Evolutionary conservation across 2,113 vertebrate genomes (phyloP).

Genomic region (Phalacrocorax brasilianus): DNA sequence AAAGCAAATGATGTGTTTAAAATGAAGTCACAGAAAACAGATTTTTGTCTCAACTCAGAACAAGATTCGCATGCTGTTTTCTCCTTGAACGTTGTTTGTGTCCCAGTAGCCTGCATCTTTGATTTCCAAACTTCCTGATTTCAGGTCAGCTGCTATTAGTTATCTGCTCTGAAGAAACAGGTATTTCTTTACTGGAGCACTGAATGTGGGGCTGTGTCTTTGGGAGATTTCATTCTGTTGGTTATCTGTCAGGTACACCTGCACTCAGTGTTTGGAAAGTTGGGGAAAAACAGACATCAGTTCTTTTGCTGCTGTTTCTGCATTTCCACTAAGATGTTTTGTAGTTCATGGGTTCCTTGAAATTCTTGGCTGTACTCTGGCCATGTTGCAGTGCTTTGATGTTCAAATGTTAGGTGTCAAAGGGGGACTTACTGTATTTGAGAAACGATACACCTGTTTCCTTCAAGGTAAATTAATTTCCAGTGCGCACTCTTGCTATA

Average conservation of each 20-base stretch:
- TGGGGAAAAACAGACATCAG: not conserved
- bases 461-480: not conserved
- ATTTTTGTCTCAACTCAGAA: not conserved
- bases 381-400: not conserved
- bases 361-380: not conserved
- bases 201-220: not conserved
- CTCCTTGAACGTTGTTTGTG: not conserved
- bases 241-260: not conserved
- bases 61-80: rapidly evolving
- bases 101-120: not conserved
- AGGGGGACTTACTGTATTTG: not conserved
- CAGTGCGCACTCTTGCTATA: not conserved
- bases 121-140: not conserved
- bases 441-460: not conserved
- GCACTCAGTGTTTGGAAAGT: not conserved
- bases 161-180: not conserved
- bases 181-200: not conserved
- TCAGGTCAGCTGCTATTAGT: not conserved
- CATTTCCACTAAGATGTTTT: not conserved
- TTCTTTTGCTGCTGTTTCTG: not conserved
- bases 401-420: not conserved
- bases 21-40: not conserved
- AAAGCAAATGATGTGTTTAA: not conserved
- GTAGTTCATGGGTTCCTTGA: not conserved
- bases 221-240: not conserved